Conservation (phyloP, 2,113 vertebrate genomes). For the Ictidomys tridecemlineatus region DNA sequence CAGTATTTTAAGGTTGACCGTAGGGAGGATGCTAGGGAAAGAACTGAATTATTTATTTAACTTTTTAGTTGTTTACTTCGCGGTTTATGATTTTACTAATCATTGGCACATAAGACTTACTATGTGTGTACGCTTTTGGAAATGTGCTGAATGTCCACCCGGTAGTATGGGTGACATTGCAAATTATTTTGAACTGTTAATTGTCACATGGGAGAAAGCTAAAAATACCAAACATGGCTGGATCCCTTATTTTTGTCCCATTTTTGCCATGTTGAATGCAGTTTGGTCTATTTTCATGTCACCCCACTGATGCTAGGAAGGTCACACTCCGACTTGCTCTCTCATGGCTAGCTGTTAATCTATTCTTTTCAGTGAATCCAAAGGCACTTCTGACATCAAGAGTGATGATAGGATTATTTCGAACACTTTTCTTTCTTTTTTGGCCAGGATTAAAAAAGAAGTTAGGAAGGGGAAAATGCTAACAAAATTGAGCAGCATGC, state of each 20-base stretch:
- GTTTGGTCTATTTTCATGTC: conserved; percentile 80
- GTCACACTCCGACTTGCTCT: conserved; percentile 84
- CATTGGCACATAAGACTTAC: neutral
- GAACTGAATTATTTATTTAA: conserved; percentile 79
- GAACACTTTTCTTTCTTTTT: conserved; percentile 64
- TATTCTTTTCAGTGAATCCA: conserved; percentile 84
- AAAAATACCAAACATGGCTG: conserved; percentile 75
- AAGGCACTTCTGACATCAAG: conserved; percentile 87
- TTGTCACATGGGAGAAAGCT: conserved; percentile 67
- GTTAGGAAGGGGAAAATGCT: neutral
- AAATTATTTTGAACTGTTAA: conserved; percentile 53
- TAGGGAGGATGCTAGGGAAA: conserved; percentile 12
- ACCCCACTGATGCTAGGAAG: conserved; percentile 78
- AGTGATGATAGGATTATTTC: conserved; percentile 80
- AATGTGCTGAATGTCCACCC: neutral
- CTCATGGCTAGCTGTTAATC: conserved; percentile 78
- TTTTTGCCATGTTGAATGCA: conserved; percentile 70
- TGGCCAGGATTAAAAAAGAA: conserved; percentile 67
- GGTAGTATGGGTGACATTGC: conserved; percentile 65
- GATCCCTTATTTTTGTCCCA: conserved; percentile 63
- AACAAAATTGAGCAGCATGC: neutral
- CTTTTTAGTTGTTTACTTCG: conserved; percentile 63
- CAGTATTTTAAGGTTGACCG: conserved; percentile 79
- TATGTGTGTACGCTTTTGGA: neutral
- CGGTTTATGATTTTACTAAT: conserved; percentile 49